Evolutionary conservation across 2,113 vertebrate genomes (phyloP).

Genomic region (Caracal caracal): DNA sequence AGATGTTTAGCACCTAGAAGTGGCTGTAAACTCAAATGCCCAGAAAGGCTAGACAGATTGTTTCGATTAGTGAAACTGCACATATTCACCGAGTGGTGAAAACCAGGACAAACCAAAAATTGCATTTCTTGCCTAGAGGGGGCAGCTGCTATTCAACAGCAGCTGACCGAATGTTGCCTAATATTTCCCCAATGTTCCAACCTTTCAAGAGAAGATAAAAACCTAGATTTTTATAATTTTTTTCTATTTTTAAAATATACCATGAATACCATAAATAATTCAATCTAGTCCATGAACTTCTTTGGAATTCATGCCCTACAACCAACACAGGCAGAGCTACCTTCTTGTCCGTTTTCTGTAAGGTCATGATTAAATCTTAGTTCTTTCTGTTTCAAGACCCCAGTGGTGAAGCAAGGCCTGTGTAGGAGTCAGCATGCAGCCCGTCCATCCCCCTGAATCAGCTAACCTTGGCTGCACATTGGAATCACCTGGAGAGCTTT

Average conservation of each 20-base stretch:
- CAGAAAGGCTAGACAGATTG: background rate
- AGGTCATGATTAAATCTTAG: background rate
- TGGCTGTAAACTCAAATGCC: background rate
- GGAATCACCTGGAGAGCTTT: background rate
- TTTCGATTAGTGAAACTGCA: background rate
- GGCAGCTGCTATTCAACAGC: background rate
- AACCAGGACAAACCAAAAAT: background rate
- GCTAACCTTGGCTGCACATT: background rate
- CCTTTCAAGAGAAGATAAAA: background rate
- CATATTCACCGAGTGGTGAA: background rate
- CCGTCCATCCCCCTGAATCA: background rate
- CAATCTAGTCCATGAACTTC: background rate
- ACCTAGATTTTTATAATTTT: background rate
- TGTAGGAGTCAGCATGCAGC: background rate
- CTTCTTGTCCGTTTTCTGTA: background rate
- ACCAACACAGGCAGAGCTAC: background rate
- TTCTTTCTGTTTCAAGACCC: background rate
- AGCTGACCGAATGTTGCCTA: background rate
- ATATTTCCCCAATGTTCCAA: background rate
- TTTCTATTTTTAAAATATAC: background rate
- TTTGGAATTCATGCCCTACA: background rate
- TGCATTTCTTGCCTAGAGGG: background rate
- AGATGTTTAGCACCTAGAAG: background rate
- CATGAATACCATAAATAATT: background rate
- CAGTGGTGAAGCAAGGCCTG: background rate